Conservation (phyloP, 2,797 vertebrate genomes). For the Acanthiza pusilla region DNA sequence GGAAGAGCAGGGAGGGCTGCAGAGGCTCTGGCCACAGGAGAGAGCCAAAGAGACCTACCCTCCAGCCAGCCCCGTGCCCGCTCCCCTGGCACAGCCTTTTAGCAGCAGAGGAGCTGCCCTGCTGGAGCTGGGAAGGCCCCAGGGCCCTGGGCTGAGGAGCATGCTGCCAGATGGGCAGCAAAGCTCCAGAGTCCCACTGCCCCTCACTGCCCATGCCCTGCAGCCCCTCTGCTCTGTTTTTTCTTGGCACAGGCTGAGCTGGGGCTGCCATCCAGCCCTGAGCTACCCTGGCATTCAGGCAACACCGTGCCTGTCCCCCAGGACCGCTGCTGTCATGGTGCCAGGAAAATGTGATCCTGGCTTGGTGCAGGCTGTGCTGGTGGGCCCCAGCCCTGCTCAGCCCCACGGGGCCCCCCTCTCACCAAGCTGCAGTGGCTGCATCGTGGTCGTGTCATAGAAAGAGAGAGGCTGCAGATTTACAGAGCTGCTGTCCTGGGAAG, state of each 20-base stretch:
- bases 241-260: neutral
- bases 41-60: too few relatives aligned
- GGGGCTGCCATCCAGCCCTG: neutral
- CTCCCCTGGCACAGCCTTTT: too few relatives aligned
- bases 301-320: too few relatives aligned
- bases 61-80: too few relatives aligned
- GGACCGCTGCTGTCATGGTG: fast-evolving
- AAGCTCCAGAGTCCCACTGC: neutral
- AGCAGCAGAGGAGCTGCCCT: too few relatives aligned
- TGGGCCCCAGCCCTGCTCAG: neutral
- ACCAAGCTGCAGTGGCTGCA: neutral
- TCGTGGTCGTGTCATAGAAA: neutral
- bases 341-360: neutral
- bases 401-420: neutral
- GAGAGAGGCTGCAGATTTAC: neutral
- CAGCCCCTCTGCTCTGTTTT: neutral
- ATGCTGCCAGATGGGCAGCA: neutral
- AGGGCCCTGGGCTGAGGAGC: too few relatives aligned
- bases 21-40: too few relatives aligned
- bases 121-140: too few relatives aligned
- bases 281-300: neutral
- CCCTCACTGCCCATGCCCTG: neutral
- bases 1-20: too few relatives aligned
- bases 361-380: neutral
- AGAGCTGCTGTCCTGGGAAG: neutral